Base-by-base conservation (phyloP, 2,113 vertebrate species). In the Hucho hucho region DNA sequence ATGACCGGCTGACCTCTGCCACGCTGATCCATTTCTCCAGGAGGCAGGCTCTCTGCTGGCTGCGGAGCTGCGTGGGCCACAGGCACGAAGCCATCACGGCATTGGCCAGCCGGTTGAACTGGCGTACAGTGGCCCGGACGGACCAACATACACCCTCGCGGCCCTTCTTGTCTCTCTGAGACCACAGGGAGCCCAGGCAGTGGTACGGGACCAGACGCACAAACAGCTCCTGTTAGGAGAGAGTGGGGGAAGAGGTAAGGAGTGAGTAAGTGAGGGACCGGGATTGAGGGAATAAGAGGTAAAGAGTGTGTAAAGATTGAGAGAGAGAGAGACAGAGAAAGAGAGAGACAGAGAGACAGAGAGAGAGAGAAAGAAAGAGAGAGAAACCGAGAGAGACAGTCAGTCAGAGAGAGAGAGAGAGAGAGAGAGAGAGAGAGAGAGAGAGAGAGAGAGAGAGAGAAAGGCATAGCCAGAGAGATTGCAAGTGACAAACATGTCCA, bases 11-110 rank as follows among this genome's bases (percentile, higher is more conserved):
- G 72, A 96, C 96, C 93, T 97, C 95, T 0, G 96, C 95, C 76
- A 97, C 95, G 0, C 91, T 93, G 90, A 97, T 95, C 96, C 96
- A 97, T 73, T 97, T 97, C 91, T 96, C 95, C 85, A 97, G 86
- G n/a, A 97, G 91, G 0, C 95, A 91, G 0, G 95, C 95, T 75
- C 96, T 92, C 88, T 97, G 96, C 2, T 95, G 91, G 46, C 93
- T 93, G 69, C 92, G 93, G 25, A 96, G 93, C 4, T 82, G 84
- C 0, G 92, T 93, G 5, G 93, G 86, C 78, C 90, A 91, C 49
- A 97, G 93, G 64, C 95, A 95, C 22, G 96, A 96, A 3, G 94
- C 92, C 4, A 94, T 86, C 22, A 97, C 95, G 0, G 95, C 93
- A 1, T 95, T 95, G 16, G 95, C 93, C 89, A 97, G 85, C 58